phyloP scores from a whole-genome alignment of 2,113 vertebrate species.

The Melanotaenia duboulayi region DNA sequence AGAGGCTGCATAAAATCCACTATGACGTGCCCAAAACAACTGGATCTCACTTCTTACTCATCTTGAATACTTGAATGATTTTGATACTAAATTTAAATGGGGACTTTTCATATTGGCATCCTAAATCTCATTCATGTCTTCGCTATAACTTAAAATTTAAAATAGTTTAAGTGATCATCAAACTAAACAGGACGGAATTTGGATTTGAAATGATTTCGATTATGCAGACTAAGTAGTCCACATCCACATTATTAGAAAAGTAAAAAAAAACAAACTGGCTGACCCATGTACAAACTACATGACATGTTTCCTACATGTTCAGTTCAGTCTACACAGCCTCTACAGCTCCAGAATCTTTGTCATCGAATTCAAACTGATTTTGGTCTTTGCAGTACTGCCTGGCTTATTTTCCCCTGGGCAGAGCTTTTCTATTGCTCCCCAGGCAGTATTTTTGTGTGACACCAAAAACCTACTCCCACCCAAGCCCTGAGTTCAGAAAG shows the following conservation, averaged over 20 bases:
- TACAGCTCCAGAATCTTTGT: constrained; percentile 15
- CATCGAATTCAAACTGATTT: constrained; percentile 43
- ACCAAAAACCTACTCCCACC: constrained; percentile 80
- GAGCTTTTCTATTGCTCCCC: constrained; percentile 70
- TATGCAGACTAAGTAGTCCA: not conserved
- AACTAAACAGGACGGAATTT: too few species aligned
- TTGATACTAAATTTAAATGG: not conserved
- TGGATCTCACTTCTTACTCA: not conserved
- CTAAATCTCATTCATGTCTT: too few species aligned
- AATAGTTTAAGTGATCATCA: not conserved
- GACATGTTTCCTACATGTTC: constrained; percentile 17
- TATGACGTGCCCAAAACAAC: constrained; percentile 19
- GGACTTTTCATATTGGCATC: not conserved
- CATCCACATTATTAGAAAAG: not conserved
- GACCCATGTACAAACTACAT: not conserved
- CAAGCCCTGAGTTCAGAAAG: constrained; percentile 74
- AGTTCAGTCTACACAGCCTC: constrained; percentile 70
- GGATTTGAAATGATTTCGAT: too few species aligned
- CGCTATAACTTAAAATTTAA: too few species aligned
- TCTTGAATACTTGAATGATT: not conserved
- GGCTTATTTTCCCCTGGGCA: constrained; percentile 79
- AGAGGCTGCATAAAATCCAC: not conserved
- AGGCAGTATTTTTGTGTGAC: constrained; percentile 79
- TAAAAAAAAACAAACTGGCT: not conserved
- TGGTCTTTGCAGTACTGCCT: constrained; percentile 71